These are phyloP conservation scores for Wiebesia pumilae DNA, from an alignment of 1,140 invertebrate species.

Conservation along the genomic window DNA sequence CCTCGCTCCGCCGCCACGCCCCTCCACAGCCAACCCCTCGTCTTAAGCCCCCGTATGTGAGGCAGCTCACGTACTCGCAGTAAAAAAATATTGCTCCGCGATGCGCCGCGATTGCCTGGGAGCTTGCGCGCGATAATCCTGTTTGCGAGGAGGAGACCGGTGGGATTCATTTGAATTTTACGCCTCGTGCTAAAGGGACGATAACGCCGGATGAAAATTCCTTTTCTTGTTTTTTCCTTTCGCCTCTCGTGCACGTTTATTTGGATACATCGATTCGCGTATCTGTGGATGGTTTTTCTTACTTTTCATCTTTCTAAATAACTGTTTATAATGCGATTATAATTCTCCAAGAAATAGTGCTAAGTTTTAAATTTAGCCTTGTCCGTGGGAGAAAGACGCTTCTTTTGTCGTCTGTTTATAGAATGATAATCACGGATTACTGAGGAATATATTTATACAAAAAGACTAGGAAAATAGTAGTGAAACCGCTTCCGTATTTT, in stretches of 20 bases:
- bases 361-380: neutral
- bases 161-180: neutral
- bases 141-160: neutral
- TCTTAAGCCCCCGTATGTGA: neutral
- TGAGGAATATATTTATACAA: neutral
- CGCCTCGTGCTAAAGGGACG: neutral
- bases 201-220: neutral
- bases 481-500: neutral
- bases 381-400: neutral
- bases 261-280: no score
- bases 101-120: no score
- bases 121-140: neutral
- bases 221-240: neutral
- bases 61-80: neutral
- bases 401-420: neutral
- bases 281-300: neutral
- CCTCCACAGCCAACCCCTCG: neutral
- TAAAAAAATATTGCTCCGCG: neutral
- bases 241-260: neutral
- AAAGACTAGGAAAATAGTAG: neutral
- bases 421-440: neutral
- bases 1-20: no score
- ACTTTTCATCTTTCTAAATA: neutral
- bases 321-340: neutral
- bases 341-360: neutral